Evolutionary conservation across 1,140 invertebrate genomes (phyloP).

Genomic region (Dinoponera quadriceps): DNA sequence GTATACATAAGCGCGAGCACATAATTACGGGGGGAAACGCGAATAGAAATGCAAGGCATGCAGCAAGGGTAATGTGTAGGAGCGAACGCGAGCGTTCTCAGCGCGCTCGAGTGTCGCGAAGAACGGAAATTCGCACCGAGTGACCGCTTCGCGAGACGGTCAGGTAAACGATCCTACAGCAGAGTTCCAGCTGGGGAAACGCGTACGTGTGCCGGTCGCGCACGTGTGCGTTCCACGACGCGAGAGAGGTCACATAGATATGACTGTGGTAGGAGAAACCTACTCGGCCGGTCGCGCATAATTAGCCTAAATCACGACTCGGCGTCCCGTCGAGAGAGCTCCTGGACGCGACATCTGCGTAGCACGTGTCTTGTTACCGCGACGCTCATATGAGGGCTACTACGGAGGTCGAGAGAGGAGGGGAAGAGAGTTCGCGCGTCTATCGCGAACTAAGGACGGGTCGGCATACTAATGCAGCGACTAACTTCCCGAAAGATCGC

Average conservation of each 20-base stretch:
- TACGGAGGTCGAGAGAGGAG: background rate
- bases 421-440: background rate
- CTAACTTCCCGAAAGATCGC: background rate
- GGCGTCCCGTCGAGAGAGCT: slow-evolving; percentile 60
- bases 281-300: slow-evolving; percentile 69
- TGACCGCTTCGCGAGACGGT: background rate
- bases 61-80: background rate
- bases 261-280: slow-evolving; percentile 53
- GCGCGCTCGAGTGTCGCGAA: background rate
- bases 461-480: slow-evolving; percentile 63
- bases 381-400: slow-evolving; percentile 16
- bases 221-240: slow-evolving; percentile 18
- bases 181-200: background rate
- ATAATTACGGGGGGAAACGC: background rate
- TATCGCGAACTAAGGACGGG: slow-evolving; percentile 14
- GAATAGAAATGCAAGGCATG: slow-evolving; percentile 10
- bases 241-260: slow-evolving; percentile 59
- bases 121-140: slow-evolving; percentile 8
- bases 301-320: slow-evolving; percentile 80
- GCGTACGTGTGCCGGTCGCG: background rate
- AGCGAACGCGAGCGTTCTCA: background rate
- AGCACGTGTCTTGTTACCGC: slow-evolving; percentile 75
- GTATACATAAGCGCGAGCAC: too few relatives aligned
- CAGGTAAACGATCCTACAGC: background rate
- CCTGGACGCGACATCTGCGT: slow-evolving; percentile 76